Percentiles rank a stretch among this genome's conserved stretches.
Conservation (phyloP, 2,888 invertebrate species). For the Temnothorax ravouxi region DNA sequence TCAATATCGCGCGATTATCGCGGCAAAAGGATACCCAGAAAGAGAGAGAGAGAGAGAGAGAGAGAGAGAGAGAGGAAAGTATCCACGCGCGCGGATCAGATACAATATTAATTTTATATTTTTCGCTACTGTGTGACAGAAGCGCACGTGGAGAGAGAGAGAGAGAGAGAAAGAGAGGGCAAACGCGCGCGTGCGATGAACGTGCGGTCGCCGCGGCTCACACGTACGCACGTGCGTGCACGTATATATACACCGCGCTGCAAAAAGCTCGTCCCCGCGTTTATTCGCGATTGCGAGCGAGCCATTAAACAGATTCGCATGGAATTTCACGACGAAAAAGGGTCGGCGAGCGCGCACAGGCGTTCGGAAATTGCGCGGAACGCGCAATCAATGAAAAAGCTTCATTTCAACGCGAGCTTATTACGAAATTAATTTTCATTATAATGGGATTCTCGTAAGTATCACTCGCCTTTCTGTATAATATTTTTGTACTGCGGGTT, state of each 20-base stretch:
- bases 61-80: neutral
- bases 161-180: neutral
- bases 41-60: slow-evolving; percentile 2
- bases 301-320: slow-evolving; percentile 57
- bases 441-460: slow-evolving; percentile 28
- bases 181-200: slow-evolving; percentile 40
- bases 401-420: slow-evolving; percentile 55
- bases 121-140: slow-evolving; percentile 58
- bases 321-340: slow-evolving; percentile 56
- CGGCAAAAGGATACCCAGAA: slow-evolving; percentile 65
- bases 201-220: slow-evolving; percentile 40
- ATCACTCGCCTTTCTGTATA: neutral
- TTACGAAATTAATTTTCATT: slow-evolving; percentile 57
- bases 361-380: slow-evolving; percentile 50
- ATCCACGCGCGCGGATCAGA: slow-evolving; percentile 65
- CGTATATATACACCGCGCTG: slow-evolving; percentile 57
- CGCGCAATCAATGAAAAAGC: slow-evolving; percentile 58
- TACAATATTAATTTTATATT: slow-evolving; percentile 74
- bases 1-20: slow-evolving; percentile 72
- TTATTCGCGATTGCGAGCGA: slow-evolving; percentile 59
- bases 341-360: slow-evolving; percentile 23
- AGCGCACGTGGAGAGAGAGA: neutral
- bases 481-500: neutral
- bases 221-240: slow-evolving; percentile 8
- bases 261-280: slow-evolving; percentile 59